These are phyloP conservation scores for Tupiocoris notatus DNA, from an alignment of 2,888 invertebrate species.

Conservation along the genomic window DNA sequence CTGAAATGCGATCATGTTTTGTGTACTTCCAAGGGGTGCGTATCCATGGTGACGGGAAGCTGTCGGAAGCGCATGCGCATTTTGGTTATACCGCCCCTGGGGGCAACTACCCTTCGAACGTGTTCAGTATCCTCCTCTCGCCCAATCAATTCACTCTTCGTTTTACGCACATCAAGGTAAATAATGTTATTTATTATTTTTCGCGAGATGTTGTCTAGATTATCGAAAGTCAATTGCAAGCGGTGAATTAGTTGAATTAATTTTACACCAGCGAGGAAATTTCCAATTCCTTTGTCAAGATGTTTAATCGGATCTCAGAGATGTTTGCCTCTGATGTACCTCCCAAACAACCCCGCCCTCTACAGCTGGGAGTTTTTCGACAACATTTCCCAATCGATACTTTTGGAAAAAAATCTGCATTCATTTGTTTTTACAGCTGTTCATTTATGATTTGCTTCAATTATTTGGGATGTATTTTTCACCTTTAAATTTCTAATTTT, in stretches of 20 bases:
- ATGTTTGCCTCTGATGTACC: background rate
- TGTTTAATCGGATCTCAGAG: background rate
- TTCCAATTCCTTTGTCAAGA: background rate
- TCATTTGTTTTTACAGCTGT: background rate
- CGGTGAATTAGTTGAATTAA: background rate
- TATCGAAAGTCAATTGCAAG: background rate
- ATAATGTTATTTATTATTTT: no score
- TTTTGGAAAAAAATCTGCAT: no score
- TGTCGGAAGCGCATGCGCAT: background rate
- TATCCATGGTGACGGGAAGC: constrained; percentile 2
- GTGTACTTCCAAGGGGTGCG: background rate
- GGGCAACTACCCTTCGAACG: background rate
- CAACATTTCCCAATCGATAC: background rate
- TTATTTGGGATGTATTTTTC: no score
- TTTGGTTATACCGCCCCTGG: constrained; percentile 8
- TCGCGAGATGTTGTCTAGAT: background rate
- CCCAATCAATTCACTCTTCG: constrained; percentile 3
- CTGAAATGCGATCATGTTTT: no score
- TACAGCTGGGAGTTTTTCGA: background rate
- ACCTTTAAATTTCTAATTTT: no score
- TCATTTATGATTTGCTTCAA: background rate
- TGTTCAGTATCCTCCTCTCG: background rate
- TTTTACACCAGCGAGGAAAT: background rate
- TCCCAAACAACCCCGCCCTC: constrained; percentile 25
- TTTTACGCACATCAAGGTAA: background rate